Conservation (phyloP, 2,113 vertebrate genomes). For the Sapajus apella region DNA sequence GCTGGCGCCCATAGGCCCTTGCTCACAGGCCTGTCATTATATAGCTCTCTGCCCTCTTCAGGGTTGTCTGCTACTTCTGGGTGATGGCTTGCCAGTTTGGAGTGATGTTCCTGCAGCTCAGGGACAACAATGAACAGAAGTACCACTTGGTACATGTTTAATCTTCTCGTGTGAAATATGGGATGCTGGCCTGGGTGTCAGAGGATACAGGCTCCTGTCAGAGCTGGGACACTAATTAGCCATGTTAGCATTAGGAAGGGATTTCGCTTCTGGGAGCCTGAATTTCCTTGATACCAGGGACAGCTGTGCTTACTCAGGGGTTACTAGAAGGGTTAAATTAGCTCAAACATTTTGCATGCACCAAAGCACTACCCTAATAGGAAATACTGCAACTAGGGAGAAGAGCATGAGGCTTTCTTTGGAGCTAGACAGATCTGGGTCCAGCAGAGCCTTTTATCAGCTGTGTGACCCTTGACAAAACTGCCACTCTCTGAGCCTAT, state of each 20-base stretch:
- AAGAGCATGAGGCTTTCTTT: neutral
- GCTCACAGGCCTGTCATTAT: neutral
- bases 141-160: accelerated
- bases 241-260: neutral
- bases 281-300: neutral
- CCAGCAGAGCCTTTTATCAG: neutral
- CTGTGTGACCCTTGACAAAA: neutral
- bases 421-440: neutral
- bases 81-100: neutral
- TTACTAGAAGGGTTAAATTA: neutral
- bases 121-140: neutral
- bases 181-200: neutral
- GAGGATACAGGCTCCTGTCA: neutral
- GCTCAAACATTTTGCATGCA: neutral
- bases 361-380: neutral
- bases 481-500: too few species aligned
- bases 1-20: neutral
- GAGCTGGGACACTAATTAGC: neutral
- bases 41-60: neutral
- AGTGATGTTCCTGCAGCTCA: neutral
- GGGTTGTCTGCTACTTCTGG: neutral
- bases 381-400: neutral
- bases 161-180: too few species aligned
- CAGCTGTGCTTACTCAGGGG: neutral
- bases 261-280: neutral